These are phyloP conservation scores for Drosophila ercepeae DNA, from an alignment of 1,140 invertebrate genomes.

Conservation along the genomic window DNA sequence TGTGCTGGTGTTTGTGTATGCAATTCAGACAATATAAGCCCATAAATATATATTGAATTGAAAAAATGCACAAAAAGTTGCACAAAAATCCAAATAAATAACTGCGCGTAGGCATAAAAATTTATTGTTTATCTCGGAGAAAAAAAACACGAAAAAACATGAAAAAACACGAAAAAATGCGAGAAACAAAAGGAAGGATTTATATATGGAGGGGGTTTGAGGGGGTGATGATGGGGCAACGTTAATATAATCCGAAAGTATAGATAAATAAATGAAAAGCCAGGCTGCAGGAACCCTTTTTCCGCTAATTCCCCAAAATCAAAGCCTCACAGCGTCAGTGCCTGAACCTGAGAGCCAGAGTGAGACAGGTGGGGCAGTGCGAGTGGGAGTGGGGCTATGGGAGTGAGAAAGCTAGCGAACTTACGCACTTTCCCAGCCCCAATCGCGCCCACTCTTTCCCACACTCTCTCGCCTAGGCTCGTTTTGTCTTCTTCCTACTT, in stretches of 20 bases:
- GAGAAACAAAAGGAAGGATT: not conserved
- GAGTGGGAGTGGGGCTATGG: not conserved
- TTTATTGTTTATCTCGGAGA: constrained; percentile 70
- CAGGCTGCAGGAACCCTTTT: not conserved
- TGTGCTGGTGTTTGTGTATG: constrained; percentile 6
- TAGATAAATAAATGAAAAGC: constrained; percentile 47
- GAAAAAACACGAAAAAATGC: constrained; percentile 3
- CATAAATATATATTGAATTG: constrained; percentile 62
- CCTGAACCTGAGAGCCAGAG: not conserved
- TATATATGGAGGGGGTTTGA: not conserved
- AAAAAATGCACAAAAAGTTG: constrained; percentile 65
- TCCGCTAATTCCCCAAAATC: constrained; percentile 52
- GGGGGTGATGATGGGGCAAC: constrained; percentile 11
- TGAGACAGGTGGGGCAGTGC: not conserved
- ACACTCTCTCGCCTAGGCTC: not conserved
- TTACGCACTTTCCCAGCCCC: constrained; percentile 37
- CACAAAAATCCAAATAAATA: constrained; percentile 67
- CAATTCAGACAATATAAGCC: constrained; percentile 43
- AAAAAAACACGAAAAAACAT: constrained; percentile 26
- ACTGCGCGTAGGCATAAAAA: constrained; percentile 66
- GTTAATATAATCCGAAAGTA: constrained; percentile 56
- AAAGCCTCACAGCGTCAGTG: constrained; percentile 35
- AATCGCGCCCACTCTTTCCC: not conserved
- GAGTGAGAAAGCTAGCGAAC: constrained; percentile 29
- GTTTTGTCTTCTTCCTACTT: not conserved